Conservation (phyloP, 2,797 vertebrate genomes). For the Psittacula derbiana region DNA sequence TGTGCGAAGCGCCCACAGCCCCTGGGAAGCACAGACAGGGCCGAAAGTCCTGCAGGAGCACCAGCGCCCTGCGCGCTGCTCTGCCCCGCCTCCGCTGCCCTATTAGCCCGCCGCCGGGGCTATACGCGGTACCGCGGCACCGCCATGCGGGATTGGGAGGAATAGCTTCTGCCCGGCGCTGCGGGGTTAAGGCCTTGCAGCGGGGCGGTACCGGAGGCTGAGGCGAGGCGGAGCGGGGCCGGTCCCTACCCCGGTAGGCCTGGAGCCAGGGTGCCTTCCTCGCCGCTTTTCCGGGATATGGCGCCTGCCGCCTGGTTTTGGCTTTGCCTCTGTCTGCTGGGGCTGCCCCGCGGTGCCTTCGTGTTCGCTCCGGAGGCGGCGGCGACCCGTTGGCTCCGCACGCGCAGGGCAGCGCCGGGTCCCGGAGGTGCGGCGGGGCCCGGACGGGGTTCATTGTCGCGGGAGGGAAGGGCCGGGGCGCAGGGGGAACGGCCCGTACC, state of each 20-base stretch:
- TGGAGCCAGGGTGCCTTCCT: accelerated
- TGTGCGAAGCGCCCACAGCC: not conserved
- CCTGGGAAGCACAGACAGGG: not conserved
- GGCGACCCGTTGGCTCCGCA: not conserved
- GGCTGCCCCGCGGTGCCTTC: not conserved
- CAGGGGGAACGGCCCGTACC: not conserved
- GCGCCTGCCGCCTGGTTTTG: accelerated
- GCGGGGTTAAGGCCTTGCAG: not conserved
- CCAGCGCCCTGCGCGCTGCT: not conserved
- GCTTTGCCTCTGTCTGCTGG: not conserved
- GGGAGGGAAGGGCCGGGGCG: not conserved
- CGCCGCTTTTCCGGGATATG: accelerated
- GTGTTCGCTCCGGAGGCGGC: not conserved
- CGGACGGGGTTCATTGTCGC: not conserved
- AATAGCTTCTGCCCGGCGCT: not conserved
- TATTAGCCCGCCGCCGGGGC: not conserved
- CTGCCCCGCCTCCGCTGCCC: not conserved
- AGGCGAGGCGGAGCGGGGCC: not conserved
- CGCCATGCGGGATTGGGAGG: not conserved
- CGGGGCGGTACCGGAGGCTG: not conserved
- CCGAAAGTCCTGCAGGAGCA: not conserved
- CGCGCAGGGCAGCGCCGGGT: not conserved
- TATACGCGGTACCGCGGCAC: not conserved
- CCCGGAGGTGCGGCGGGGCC: not conserved
- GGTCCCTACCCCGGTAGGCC: not conserved